phyloP scores from a whole-genome alignment of 2,797 vertebrate species.

The Ctenosaura bakeri region DNA sequence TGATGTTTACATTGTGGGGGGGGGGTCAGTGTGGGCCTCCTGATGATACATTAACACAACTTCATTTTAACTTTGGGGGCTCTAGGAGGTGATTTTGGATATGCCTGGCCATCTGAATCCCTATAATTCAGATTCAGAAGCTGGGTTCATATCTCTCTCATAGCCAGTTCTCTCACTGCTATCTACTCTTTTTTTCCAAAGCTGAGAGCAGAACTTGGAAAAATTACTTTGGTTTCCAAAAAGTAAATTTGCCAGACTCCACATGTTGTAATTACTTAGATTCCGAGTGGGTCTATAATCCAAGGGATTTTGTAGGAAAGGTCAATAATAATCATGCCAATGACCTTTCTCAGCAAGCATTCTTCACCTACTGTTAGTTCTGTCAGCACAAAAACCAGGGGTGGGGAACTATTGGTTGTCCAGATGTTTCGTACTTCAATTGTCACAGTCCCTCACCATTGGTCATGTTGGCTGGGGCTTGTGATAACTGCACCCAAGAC shows the following conservation, averaged over 20 bases:
- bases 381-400: not conserved
- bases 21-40: conserved; percentile 32
- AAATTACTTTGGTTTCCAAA: too few relatives aligned
- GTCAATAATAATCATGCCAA: not conserved
- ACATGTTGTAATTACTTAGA: not conserved
- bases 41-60: conserved; percentile 1
- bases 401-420: too few relatives aligned
- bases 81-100: conserved; percentile 8
- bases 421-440: too few relatives aligned
- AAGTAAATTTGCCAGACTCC: too few relatives aligned
- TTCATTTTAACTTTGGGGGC: not conserved
- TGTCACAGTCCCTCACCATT: too few relatives aligned
- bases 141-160: not conserved
- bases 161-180: not conserved
- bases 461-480: too few relatives aligned
- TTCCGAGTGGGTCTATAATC: not conserved
- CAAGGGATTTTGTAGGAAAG: not conserved
- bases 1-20: conserved; percentile 55
- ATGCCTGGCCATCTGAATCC: not conserved
- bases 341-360: not conserved
- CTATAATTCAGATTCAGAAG: not conserved
- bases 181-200: too few relatives aligned
- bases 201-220: too few relatives aligned
- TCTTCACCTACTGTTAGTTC: not conserved
- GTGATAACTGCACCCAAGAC: too few relatives aligned